These are phyloP conservation scores for Sinodicranocentrus sp. DNA, from an alignment of 2,888 invertebrate species.

Conservation along the genomic window DNA sequence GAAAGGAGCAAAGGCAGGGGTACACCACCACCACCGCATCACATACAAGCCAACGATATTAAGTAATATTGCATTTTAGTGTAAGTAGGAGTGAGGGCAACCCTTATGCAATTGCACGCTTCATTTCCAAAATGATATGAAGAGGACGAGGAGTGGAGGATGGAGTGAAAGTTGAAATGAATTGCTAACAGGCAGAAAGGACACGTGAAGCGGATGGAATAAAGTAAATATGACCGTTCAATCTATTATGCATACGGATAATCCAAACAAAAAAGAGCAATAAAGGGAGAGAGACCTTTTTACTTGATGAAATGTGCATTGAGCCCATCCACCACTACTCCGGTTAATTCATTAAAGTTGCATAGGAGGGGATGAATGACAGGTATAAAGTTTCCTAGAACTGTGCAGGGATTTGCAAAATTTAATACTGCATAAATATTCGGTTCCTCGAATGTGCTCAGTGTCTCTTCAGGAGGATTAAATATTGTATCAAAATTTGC, in stretches of 20 bases:
- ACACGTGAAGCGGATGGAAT: constrained; percentile 4
- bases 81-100: constrained; percentile 1
- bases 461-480: background rate
- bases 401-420: background rate
- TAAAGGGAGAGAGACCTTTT: constrained; percentile 15
- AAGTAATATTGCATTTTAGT: background rate
- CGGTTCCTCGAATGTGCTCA: no score
- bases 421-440: background rate
- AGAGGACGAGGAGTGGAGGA: background rate
- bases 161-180: constrained; percentile 23
- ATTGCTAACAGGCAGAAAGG: background rate
- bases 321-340: background rate
- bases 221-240: background rate
- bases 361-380: background rate
- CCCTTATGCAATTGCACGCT: constrained; percentile 35
- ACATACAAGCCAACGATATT: background rate
- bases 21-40: background rate
- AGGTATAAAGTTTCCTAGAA: background rate
- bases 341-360: constrained; percentile 8
- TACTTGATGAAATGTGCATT: constrained; percentile 9
- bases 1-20: constrained; percentile 6
- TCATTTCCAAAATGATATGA: constrained; percentile 19
- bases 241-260: constrained; percentile 6
- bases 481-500: background rate
- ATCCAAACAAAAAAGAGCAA: constrained; percentile 2